Evolutionary conservation across 2,113 vertebrate species (phyloP).

Genomic region (Erpornis zantholeuca): DNA sequence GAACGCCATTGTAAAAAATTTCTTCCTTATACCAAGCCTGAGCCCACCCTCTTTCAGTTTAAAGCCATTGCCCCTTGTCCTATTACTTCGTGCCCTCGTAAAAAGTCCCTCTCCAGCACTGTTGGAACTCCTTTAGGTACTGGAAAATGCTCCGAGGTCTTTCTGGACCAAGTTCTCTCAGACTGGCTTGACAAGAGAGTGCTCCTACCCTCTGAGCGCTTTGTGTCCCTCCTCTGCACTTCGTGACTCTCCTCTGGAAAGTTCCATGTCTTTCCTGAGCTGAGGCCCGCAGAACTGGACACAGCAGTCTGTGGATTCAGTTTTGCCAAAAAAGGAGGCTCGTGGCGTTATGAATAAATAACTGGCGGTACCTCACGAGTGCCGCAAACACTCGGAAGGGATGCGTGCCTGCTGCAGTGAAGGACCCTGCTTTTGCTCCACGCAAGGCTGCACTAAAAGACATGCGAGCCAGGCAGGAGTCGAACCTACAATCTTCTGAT

Average conservation of each 20-base stretch:
- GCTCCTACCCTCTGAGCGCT: background rate
- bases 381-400: rapidly evolving
- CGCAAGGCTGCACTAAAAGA: rapidly evolving
- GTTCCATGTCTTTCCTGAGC: background rate
- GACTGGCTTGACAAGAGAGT: no score
- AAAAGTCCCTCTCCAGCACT: background rate
- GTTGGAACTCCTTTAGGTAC: background rate
- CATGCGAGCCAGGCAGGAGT: slow-evolving; percentile 48
- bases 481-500: slow-evolving; percentile 68
- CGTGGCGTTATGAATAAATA: rapidly evolving
- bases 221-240: background rate
- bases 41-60: background rate
- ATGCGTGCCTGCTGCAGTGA: rapidly evolving
- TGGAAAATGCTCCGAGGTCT: background rate
- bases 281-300: background rate
- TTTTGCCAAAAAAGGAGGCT: background rate
- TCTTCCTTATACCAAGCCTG: background rate
- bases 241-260: background rate
- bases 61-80: background rate
- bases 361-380: rapidly evolving
- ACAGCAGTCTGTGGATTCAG: background rate
- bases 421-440: rapidly evolving
- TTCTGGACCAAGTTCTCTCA: background rate
- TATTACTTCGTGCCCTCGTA: background rate
- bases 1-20: background rate